Evolutionary conservation across 2,888 invertebrate species (phyloP), one percentile per base, ranked within the genome.

Genomic region (Hydrotaea cyrtoneurina): DNA sequence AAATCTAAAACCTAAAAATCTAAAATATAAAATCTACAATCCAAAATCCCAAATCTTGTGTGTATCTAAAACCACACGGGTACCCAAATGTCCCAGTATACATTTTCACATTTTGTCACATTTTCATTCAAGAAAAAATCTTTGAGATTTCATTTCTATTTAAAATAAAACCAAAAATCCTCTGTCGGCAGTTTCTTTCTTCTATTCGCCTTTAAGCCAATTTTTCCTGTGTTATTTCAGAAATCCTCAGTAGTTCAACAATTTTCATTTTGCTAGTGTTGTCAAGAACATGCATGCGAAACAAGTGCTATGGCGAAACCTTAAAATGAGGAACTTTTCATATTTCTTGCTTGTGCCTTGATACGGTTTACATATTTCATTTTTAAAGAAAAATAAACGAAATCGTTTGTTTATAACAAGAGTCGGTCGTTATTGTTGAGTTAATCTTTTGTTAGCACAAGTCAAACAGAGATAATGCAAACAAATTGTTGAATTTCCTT

Each of bases 301-400:
- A 31, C 7, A 7, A 31, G 31, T 31, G 31, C 31, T 4, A 31
- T 31, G 7, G 31, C 31, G 31, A 39, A 10, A 36, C 17, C n/a
- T 50, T 50, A 73, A 73, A 73, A 39, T n/a, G 36, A 59, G 21
- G 26, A 15, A 59, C 43, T 43, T 64, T 66, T 66, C 66, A 66
- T 66, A 66, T 66, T 66, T 64, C 31, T 17, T 50, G 0, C 17
- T 53, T 2, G n/a, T 53, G 50, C n/a, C 50, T 50, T 50, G n/a
- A 39, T 8, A 39, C 7, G 10, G 57, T 59, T 10, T 21, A 57
- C 50, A 50, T 8, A 50, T 50, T 50, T 50, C n/a, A 2, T 50
- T 50, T 43, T 50, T 15, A n/a, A n/a, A 50, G 2, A n/a, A n/a
- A 50, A 50, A 50, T n/a, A n/a, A 43, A 50, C n/a, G 50, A 50